phyloP scores from a whole-genome alignment of 2,113 vertebrate species.

The Corynorhinus townsendii region DNA sequence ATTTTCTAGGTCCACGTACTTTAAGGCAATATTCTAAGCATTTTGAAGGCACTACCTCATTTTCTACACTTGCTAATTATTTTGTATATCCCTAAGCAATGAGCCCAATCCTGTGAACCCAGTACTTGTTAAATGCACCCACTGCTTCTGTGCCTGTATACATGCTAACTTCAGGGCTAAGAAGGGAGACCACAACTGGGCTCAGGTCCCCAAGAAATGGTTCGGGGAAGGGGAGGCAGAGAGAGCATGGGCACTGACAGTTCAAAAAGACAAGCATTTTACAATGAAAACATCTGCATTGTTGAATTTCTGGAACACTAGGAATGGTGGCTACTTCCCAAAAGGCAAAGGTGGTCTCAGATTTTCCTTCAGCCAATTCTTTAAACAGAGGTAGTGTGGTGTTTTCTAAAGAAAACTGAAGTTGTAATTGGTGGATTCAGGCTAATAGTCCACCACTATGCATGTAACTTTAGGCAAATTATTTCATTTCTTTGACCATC shows the following conservation, averaged over 20 bases:
- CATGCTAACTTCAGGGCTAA: neutral
- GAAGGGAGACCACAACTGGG: neutral
- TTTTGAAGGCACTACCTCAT: neutral
- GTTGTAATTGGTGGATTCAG: neutral
- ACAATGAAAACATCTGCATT: neutral
- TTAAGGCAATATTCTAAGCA: neutral
- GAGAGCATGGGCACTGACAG: fast-evolving
- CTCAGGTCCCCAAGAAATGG: neutral
- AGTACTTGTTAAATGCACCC: neutral
- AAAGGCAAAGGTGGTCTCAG: neutral
- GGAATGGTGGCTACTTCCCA: neutral
- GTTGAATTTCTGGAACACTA: neutral
- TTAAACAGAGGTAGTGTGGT: neutral
- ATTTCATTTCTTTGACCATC: neutral
- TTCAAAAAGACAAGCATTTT: neutral
- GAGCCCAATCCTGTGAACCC: neutral
- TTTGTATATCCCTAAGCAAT: neutral
- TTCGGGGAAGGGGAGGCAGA: neutral
- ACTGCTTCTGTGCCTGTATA: neutral
- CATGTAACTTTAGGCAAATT: neutral
- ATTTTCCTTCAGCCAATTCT: neutral
- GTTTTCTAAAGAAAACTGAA: neutral
- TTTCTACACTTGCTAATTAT: neutral
- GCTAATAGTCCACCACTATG: neutral
- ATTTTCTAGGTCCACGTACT: neutral